Percentiles rank a stretch among this genome's conserved stretches.
phyloP scores from a whole-genome alignment of 2,797 vertebrate genomes.

The Choloepus didactylus region DNA sequence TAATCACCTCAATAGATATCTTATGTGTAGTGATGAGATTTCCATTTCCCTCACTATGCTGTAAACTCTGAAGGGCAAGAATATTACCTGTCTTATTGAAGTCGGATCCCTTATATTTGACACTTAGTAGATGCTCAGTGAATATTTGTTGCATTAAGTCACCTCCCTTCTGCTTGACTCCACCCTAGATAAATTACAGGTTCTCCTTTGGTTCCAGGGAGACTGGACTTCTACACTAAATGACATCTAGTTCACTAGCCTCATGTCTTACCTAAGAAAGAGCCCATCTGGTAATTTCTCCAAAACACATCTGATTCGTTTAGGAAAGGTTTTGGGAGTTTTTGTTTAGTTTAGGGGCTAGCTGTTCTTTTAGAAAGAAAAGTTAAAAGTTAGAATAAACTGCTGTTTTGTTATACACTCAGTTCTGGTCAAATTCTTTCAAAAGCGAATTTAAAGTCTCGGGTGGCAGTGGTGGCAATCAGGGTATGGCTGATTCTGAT shows the following conservation, averaged over 20 bases:
- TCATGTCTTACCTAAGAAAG: not conserved
- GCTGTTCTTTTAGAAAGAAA: not conserved
- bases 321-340: not conserved
- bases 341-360: not conserved
- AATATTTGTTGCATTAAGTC: conserved; percentile 73
- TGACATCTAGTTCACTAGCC: conserved; percentile 34
- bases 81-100: conserved; percentile 33
- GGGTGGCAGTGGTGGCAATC: not conserved
- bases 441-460: conserved; percentile 10
- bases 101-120: conserved; percentile 38
- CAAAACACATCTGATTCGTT: not conserved
- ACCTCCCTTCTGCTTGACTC: conserved; percentile 45
- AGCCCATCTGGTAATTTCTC: not conserved
- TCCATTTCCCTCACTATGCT: conserved; percentile 30
- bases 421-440: not conserved
- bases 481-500: conserved; percentile 43
- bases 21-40: conserved; percentile 40
- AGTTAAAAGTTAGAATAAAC: not conserved
- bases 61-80: conserved; percentile 35
- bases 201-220: conserved; percentile 45
- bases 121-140: conserved; percentile 74
- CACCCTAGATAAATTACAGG: conserved; percentile 60
- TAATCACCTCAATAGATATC: not conserved
- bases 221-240: not conserved
- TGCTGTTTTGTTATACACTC: not conserved